Base-by-base conservation (phyloP, 2,888 invertebrate genomes). In the Meteorus cinctellus region DNA sequence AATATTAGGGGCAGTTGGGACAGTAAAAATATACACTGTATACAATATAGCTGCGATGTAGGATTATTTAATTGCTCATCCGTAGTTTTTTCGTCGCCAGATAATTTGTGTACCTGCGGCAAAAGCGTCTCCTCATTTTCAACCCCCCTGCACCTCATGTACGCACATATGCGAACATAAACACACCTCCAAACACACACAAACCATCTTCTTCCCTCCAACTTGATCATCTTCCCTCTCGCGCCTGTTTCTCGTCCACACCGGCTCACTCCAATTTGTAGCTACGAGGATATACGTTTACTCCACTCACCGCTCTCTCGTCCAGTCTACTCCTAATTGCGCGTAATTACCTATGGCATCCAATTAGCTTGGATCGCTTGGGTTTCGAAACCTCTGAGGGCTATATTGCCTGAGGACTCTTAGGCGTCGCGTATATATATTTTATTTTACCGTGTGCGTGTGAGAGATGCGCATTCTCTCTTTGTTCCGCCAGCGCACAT, bases 61-160 rank as follows among this genome's bases (percentile, higher is more conserved):
- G 86, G 81, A 85, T 87, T 86, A 88, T 88, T 88, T 88, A 88
- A 88, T 88, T 88, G 88, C 87, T 85, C 80, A 60, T 80, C 76
- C 69, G 81, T 82, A 81, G 80, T 82, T 82, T 82, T 81, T 82
- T 82, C 82, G 81, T 82, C 82, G 82, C 81, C 85, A 80, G 85
- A 88, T 88, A 88, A 88, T 88, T 88, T 87, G 88, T 88, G 86
- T 88, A 87, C 86, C 88, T 88, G 87, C 81, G 81, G 82, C 79
- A 45, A 73, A 76, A 69, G 73, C 68, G 62, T 45, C 68, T 82
- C 77, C 74, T 75, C 71, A 78, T 79, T 80, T 78, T 74, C 69
- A 67, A 59, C 68, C 68, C 72, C 55, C 55, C 63, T 70, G 63
- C 5, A 24, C 14, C 14, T 45, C 16, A 31, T 62, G 24, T 62